A percentile compares a stretch with the other conserved stretches of the same genome.
phyloP scores from a whole-genome alignment of 2,888 invertebrate species.

The Cephus sareptanus region DNA sequence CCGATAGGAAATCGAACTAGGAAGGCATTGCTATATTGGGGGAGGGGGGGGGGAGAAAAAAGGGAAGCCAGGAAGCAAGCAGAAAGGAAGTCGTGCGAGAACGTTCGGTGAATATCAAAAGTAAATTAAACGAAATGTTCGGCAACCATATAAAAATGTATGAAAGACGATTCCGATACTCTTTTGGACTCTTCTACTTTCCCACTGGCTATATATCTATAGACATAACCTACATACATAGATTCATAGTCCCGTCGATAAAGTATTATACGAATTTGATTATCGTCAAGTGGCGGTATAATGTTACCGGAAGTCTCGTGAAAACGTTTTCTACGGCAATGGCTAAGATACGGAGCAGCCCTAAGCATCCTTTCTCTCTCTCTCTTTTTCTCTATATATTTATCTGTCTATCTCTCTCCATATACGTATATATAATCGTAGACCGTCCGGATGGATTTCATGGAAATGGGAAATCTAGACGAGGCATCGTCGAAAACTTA shows the following conservation, averaged over 20 bases:
- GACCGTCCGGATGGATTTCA: constrained; percentile 4
- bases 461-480: constrained; percentile 33
- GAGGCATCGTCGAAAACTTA: constrained; percentile 32
- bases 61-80: background rate
- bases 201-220: background rate
- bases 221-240: background rate
- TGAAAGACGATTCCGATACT: background rate
- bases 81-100: background rate
- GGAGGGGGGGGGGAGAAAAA: background rate
- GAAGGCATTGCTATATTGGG: background rate
- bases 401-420: background rate
- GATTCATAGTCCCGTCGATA: background rate
- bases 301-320: background rate
- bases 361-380: background rate
- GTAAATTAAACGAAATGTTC: background rate
- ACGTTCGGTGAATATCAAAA: background rate
- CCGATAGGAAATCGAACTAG: background rate
- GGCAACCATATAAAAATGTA: background rate
- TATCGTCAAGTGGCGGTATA: background rate
- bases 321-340: background rate
- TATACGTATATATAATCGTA: background rate
- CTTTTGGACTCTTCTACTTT: background rate
- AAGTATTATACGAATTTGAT: background rate
- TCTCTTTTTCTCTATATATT: no score
- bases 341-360: background rate